Evolutionary conservation across 2,113 vertebrate species (phyloP).

Genomic region (Coturnix japonica): DNA sequence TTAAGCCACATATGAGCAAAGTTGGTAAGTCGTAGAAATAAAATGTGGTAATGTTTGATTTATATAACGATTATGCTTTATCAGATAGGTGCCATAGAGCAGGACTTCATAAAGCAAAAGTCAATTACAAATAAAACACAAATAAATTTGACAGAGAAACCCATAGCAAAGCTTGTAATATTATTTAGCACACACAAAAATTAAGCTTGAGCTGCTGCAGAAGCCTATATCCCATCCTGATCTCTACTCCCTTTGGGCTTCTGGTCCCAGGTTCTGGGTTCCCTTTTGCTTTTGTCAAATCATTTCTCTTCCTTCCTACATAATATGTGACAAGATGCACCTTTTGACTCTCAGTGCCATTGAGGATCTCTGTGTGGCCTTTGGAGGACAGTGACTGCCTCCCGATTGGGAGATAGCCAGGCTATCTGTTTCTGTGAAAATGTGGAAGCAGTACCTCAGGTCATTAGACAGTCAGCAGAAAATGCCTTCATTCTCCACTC

Average conservation of each 20-base stretch:
- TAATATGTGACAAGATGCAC: background rate
- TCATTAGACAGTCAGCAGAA: background rate
- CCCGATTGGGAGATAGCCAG: background rate
- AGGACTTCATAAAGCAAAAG: background rate
- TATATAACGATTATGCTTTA: background rate
- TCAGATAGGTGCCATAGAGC: background rate
- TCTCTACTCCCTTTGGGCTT: background rate
- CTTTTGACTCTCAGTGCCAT: background rate
- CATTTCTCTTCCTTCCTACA: background rate
- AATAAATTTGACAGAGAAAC: background rate
- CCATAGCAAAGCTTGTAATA: background rate
- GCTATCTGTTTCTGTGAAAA: background rate
- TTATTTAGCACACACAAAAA: background rate
- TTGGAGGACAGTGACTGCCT: background rate
- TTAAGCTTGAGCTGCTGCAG: background rate
- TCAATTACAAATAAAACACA: background rate
- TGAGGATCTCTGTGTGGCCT: background rate
- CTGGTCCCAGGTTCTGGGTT: background rate
- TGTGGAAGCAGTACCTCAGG: background rate
- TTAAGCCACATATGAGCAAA: background rate
- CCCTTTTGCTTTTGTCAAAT: background rate
- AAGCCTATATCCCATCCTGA: background rate
- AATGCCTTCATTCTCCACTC: background rate
- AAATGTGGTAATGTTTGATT: constrained; percentile 16
- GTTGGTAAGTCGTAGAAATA: background rate